phyloP scores from a whole-genome alignment of 1,140 invertebrate genomes.

The Mya arenaria region DNA sequence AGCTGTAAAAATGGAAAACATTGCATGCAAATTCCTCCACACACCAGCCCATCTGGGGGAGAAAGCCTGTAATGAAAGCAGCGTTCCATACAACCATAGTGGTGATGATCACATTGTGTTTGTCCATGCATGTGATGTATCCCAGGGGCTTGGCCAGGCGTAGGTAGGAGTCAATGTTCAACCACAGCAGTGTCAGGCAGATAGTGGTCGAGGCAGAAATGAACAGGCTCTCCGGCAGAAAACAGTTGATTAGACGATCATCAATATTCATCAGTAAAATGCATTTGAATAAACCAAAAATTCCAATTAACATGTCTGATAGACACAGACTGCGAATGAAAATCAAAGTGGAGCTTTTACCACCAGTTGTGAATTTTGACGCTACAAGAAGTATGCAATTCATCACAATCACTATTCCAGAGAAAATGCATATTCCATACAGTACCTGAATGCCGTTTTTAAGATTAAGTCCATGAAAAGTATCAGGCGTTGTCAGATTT shows the following conservation, averaged over 20 bases:
- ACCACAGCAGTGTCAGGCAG: slow-evolving; percentile 61
- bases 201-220: slow-evolving; percentile 68
- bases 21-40: slow-evolving; percentile 36
- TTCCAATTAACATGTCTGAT: slow-evolving; percentile 66
- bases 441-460: too few relatives aligned
- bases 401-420: slow-evolving; percentile 42
- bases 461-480: too few relatives aligned
- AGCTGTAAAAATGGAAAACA: slow-evolving; percentile 65
- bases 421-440: slow-evolving; percentile 40
- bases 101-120: slow-evolving; percentile 67
- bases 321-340: slow-evolving; percentile 72
- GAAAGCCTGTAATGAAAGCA: slow-evolving; percentile 74
- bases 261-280: slow-evolving; percentile 61
- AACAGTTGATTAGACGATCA: slow-evolving; percentile 66
- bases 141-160: slow-evolving; percentile 63
- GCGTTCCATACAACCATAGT: slow-evolving; percentile 73
- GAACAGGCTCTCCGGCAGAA: slow-evolving; percentile 76
- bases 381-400: slow-evolving; percentile 61
- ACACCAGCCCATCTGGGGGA: slow-evolving; percentile 73
- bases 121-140: slow-evolving; percentile 63
- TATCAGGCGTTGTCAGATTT: too few relatives aligned
- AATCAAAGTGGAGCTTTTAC: slow-evolving; percentile 68
- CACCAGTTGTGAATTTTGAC: slow-evolving; percentile 68
- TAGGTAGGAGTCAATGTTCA: slow-evolving; percentile 70
- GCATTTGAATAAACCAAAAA: slow-evolving; percentile 73